phyloP scores from a whole-genome alignment of 2,113 vertebrate genomes.

The Arenaria interpres region DNA sequence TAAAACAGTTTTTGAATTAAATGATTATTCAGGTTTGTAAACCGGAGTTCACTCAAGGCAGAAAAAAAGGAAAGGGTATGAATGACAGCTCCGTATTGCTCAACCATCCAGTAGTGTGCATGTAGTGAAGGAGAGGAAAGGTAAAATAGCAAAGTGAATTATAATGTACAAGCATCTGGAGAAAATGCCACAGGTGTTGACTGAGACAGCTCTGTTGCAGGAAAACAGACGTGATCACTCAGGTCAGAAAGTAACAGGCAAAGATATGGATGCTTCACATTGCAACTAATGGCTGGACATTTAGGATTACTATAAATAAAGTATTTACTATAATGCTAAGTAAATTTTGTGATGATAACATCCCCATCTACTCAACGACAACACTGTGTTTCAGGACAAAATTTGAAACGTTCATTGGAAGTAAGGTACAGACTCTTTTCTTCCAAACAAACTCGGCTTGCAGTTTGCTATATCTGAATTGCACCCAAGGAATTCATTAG shows the following conservation, averaged over 20 bases:
- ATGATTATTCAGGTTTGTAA: not conserved
- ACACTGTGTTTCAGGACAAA: not conserved
- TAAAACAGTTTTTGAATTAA: not conserved
- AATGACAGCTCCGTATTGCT: not conserved
- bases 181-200: not conserved
- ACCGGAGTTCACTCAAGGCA: not conserved
- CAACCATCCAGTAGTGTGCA: rapidly evolving
- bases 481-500: conserved; percentile 44
- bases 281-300: not conserved
- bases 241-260: not conserved
- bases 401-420: not conserved
- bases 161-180: not conserved
- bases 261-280: not conserved
- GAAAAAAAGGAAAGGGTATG: not conserved
- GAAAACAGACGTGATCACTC: not conserved
- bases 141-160: not conserved
- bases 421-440: not conserved
- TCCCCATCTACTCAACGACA: not conserved
- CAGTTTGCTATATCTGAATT: conserved; percentile 20
- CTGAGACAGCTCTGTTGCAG: rapidly evolving
- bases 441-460: not conserved
- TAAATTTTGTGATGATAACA: not conserved
- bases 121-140: not conserved
- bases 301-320: not conserved
- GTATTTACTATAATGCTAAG: not conserved